Percentiles rank a stretch among this genome's conserved stretches.
Evolutionary conservation across 37 sponge, comb jelly and placozoan genomes (phyloP).

Genomic region (Halichondria panicea): DNA sequence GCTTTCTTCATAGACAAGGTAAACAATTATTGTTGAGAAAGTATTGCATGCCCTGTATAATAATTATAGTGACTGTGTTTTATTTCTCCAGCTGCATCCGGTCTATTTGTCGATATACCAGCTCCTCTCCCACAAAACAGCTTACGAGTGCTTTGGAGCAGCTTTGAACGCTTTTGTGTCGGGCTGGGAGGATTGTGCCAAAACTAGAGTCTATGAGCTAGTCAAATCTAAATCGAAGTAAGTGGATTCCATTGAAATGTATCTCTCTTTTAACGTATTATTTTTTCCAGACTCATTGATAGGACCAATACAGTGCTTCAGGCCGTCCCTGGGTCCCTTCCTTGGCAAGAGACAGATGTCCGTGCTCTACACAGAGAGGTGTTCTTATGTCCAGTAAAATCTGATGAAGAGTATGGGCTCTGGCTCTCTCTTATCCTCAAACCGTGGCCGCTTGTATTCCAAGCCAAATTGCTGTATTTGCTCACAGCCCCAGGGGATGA

Average conservation of each 20-base stretch:
- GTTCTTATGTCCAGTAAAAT: slow-evolving; percentile 15
- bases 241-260: not conserved
- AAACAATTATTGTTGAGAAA: no score
- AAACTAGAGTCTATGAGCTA: slow-evolving; percentile 34
- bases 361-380: slow-evolving; percentile 18
- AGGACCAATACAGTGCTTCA: slow-evolving; percentile 15
- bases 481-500: slow-evolving; percentile 51
- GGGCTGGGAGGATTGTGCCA: slow-evolving; percentile 41
- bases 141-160: slow-evolving; percentile 45
- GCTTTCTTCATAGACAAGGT: no score
- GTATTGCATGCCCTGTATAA: no score
- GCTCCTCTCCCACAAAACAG: not conserved
- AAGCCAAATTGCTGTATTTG: slow-evolving; percentile 54
- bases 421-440: slow-evolving; percentile 55
- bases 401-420: slow-evolving; percentile 39
- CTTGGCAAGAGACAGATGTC: slow-evolving; percentile 38
- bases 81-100: slow-evolving; percentile 28
- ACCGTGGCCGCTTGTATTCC: slow-evolving; percentile 47
- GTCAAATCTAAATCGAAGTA: slow-evolving; percentile 26
- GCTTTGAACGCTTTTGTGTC: slow-evolving; percentile 14
- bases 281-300: slow-evolving; percentile 3
- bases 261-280: not conserved
- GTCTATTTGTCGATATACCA: slow-evolving; percentile 2
- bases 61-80: not conserved
- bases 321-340: slow-evolving; percentile 9